A percentile compares a stretch with the other conserved stretches of the same genome.
Evolutionary conservation across 2,113 vertebrate species (phyloP).

Genomic region (Telmatochromis brachygnathus): DNA sequence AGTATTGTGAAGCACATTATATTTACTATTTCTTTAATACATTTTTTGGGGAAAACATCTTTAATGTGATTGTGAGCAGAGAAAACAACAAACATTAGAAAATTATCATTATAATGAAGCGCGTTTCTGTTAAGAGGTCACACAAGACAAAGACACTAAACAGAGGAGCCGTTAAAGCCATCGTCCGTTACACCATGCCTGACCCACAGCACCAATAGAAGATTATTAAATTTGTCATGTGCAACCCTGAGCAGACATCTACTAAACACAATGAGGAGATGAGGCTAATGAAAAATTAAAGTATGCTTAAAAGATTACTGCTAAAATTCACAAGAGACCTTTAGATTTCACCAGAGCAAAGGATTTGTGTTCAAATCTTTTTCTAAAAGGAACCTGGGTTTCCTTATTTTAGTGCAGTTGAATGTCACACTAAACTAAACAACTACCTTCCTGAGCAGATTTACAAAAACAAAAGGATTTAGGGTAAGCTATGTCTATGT

Average conservation of each 20-base stretch:
- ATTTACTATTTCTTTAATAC: not conserved
- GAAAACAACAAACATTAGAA: not conserved
- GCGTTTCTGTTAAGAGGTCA: not conserved
- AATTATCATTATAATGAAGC: not conserved
- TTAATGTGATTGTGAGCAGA: accelerated
- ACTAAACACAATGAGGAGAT: not conserved
- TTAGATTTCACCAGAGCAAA: not conserved
- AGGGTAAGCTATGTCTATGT: not conserved
- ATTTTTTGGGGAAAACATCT: accelerated
- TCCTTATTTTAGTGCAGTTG: not conserved
- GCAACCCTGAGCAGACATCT: not conserved
- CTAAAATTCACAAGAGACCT: not conserved
- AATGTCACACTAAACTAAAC: not conserved
- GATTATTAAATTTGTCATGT: not conserved
- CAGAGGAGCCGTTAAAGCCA: not conserved
- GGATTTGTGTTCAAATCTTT: not conserved
- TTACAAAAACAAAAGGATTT: not conserved
- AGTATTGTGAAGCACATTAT: not conserved
- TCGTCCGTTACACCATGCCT: not conserved
- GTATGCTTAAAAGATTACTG: not conserved
- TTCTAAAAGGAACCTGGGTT: not conserved
- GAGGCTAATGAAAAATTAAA: not conserved
- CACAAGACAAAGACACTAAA: not conserved
- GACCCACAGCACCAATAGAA: not conserved
- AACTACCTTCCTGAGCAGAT: not conserved